A percentile compares a stretch with the other conserved stretches of the same genome.
These are phyloP conservation scores for Corythaixoides concolor DNA, from an alignment of 2,113 vertebrate genomes.

Conservation along the genomic window DNA sequence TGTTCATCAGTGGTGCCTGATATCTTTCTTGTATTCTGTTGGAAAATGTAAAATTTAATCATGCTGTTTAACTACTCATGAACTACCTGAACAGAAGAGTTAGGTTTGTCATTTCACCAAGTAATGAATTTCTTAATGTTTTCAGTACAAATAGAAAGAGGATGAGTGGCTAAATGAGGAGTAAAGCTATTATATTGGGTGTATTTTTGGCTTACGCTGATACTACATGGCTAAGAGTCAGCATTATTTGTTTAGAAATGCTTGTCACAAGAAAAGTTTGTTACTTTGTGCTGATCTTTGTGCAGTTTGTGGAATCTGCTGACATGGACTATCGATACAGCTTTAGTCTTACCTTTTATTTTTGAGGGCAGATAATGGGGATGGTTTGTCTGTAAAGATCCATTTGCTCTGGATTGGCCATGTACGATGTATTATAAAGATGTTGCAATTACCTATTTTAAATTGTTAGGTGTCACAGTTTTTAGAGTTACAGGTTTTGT, in stretches of 20 bases:
- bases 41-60: background rate
- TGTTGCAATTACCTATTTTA: background rate
- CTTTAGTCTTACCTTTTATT: background rate
- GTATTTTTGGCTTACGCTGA: constrained; percentile 26
- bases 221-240: constrained; percentile 7
- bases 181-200: constrained; percentile 3
- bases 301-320: constrained; percentile 43
- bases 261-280: constrained; percentile 54
- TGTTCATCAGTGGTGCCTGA: background rate
- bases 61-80: background rate
- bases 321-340: constrained; percentile 7
- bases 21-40: background rate
- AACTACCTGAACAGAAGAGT: background rate
- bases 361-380: background rate
- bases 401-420: background rate
- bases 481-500: background rate
- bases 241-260: constrained; percentile 55
- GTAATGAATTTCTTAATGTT: background rate
- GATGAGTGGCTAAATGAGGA: constrained; percentile 27
- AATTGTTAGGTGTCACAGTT: background rate
- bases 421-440: background rate
- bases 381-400: background rate
- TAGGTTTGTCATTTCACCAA: background rate
- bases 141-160: constrained; percentile 12
- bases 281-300: constrained; percentile 54